Conservation (phyloP, 2,888 invertebrate genomes). For the Dasysyrphus tricinctus region DNA sequence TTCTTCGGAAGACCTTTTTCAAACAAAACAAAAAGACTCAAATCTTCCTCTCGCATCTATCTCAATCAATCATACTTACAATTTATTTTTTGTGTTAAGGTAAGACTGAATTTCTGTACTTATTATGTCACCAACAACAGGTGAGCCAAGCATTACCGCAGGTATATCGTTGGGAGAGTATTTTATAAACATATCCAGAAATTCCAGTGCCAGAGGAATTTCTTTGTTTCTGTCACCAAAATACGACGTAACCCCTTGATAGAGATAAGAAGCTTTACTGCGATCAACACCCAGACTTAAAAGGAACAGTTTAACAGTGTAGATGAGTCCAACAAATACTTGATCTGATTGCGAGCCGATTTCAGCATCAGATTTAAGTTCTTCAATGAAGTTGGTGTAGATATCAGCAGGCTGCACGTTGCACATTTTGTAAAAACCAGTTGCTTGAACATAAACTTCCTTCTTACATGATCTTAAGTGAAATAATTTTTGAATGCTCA, state of each 20-base stretch:
- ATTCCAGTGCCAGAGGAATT: slow-evolving; percentile 80
- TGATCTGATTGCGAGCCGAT: slow-evolving; percentile 20
- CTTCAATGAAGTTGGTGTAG: slow-evolving; percentile 80
- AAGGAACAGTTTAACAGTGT: slow-evolving; percentile 81
- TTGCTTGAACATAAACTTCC: slow-evolving; percentile 82
- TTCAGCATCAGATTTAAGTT: slow-evolving; percentile 50
- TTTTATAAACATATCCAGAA: slow-evolving; percentile 81
- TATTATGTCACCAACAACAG: slow-evolving; percentile 81
- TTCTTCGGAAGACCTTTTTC: slow-evolving; percentile 79
- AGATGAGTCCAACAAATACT: slow-evolving; percentile 80
- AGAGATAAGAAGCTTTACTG: slow-evolving; percentile 79
- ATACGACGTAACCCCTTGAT: slow-evolving; percentile 79
- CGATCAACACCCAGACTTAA: slow-evolving; percentile 80
- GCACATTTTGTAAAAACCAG: slow-evolving; percentile 83
- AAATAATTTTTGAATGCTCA: slow-evolving; percentile 7
- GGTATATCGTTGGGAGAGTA: slow-evolving; percentile 81
- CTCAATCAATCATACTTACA: slow-evolving; percentile 78
- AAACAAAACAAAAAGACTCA: neutral
- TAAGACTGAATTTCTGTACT: slow-evolving; percentile 81
- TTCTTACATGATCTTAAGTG: slow-evolving; percentile 80
- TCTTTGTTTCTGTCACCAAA: slow-evolving; percentile 79
- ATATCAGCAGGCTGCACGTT: slow-evolving; percentile 80
- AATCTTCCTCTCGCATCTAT: neutral
- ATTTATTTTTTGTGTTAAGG: slow-evolving; percentile 78
- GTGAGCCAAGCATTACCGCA: slow-evolving; percentile 80